Evolutionary conservation across 2,888 invertebrate species (phyloP).

Genomic region (Pteria penguin): DNA sequence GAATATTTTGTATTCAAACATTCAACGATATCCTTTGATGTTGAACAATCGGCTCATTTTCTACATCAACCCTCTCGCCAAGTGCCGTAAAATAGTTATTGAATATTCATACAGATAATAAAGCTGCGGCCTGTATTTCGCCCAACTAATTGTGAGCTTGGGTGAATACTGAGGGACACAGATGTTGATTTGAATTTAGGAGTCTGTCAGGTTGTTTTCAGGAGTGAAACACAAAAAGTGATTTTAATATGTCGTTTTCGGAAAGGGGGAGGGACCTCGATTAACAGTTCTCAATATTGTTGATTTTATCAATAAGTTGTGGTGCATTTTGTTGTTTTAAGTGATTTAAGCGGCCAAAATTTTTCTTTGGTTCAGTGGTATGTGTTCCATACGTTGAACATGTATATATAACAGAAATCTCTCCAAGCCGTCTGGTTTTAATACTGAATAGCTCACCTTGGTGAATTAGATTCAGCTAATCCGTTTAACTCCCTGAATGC

Average conservation of each 20-base stretch:
- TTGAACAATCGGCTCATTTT: slow-evolving; percentile 11
- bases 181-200: neutral
- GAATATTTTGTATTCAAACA: slow-evolving; percentile 27
- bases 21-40: slow-evolving; percentile 15
- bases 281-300: no score
- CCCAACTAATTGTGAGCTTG: neutral
- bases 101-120: slow-evolving; percentile 22
- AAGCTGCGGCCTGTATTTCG: neutral
- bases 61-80: neutral
- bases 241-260: no score
- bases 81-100: slow-evolving; percentile 14
- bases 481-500: slow-evolving; percentile 20
- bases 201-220: neutral
- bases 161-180: neutral
- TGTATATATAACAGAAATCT: no score
- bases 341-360: no score
- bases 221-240: neutral
- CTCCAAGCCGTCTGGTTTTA: no score
- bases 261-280: no score
- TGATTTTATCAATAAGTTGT: no score
- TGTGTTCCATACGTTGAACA: no score
- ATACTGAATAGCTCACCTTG: no score
- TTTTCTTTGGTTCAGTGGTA: no score
- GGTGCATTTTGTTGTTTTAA: no score
- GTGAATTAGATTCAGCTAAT: neutral